Conservation (phyloP, 2,888 invertebrate genomes). For the Cyrtodaria siliqua region DNA sequence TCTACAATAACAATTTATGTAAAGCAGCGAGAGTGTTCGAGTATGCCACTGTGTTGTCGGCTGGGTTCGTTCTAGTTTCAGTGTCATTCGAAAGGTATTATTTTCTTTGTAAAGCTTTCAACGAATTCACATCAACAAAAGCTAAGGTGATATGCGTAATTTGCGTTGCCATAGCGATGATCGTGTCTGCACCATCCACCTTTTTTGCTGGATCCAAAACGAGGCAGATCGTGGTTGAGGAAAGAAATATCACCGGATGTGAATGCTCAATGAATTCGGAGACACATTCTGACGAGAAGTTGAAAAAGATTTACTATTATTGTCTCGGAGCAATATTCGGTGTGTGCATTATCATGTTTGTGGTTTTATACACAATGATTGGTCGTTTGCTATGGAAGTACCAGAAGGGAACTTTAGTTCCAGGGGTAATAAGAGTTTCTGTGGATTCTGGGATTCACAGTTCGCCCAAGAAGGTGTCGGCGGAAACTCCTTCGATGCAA, state of each 20-base stretch:
- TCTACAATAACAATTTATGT: conserved; percentile 46
- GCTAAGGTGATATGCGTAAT: conserved; percentile 59
- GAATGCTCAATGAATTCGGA: conserved; percentile 63
- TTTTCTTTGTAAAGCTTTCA: conserved; percentile 64
- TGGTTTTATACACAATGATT: conserved; percentile 50
- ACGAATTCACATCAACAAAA: conserved; percentile 53
- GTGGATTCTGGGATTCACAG: not conserved
- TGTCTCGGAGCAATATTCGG: conserved; percentile 44
- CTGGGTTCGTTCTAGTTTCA: conserved; percentile 68
- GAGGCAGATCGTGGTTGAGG: conserved; percentile 13
- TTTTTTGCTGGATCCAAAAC: conserved; percentile 59
- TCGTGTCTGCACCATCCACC: conserved; percentile 52
- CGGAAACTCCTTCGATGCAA: conserved; percentile 24
- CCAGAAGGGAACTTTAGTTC: conserved; percentile 37
- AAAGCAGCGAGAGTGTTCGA: conserved; percentile 65
- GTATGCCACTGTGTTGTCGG: conserved; percentile 56
- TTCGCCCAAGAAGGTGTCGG: conserved; percentile 20
- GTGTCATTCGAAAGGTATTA: conserved; percentile 70
- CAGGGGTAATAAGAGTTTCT: conserved; percentile 11
- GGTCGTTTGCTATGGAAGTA: conserved; percentile 48
- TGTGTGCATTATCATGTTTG: conserved; percentile 43
- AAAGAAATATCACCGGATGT: conserved; percentile 44
- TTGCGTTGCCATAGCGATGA: conserved; percentile 45
- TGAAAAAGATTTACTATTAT: conserved; percentile 51
- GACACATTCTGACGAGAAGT: conserved; percentile 1